These are phyloP conservation scores for Parapsyche elsis DNA, from an alignment of 1,140 invertebrate genomes.

Conservation along the genomic window DNA sequence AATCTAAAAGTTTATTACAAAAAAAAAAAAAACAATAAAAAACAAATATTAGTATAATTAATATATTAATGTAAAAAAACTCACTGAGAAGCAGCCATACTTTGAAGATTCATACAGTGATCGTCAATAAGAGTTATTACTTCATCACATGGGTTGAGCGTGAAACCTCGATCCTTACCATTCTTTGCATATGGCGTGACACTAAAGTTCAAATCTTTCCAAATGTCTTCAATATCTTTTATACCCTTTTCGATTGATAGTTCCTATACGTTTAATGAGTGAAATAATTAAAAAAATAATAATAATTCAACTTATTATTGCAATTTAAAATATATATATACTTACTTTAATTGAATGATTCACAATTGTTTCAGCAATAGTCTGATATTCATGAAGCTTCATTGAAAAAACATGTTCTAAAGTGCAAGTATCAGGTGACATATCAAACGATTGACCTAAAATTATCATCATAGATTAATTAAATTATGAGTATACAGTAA, in stretches of 20 bases:
- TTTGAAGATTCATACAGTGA: slow-evolving; percentile 89
- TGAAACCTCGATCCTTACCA: slow-evolving; percentile 74
- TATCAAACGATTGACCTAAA: slow-evolving; percentile 79
- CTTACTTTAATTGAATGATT: slow-evolving; percentile 81
- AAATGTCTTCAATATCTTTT: slow-evolving; percentile 79
- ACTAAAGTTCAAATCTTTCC: slow-evolving; percentile 79
- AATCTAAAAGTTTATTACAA: slow-evolving; percentile 68
- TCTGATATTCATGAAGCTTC: slow-evolving; percentile 86
- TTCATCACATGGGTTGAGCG: slow-evolving; percentile 85
- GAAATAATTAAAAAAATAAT: not conserved
- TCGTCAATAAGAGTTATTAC: slow-evolving; percentile 85
- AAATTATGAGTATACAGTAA: too few relatives aligned
- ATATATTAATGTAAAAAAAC: slow-evolving; percentile 12
- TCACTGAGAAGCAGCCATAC: slow-evolving; percentile 83
- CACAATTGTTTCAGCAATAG: slow-evolving; percentile 85
- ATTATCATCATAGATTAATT: too few relatives aligned
- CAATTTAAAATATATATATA: slow-evolving; percentile 32
- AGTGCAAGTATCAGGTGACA: slow-evolving; percentile 86
- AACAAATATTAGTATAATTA: too few relatives aligned
- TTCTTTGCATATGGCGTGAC: slow-evolving; percentile 75
- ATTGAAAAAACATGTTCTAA: slow-evolving; percentile 92
- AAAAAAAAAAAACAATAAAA: slow-evolving; percentile 4
- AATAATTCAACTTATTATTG: too few relatives aligned
- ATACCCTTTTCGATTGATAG: slow-evolving; percentile 87
- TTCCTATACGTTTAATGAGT: slow-evolving; percentile 67